Percentiles rank a stretch among this genome's conserved stretches.
Conservation (phyloP, 1,140 invertebrate species). For the Carposina sasakii region DNA sequence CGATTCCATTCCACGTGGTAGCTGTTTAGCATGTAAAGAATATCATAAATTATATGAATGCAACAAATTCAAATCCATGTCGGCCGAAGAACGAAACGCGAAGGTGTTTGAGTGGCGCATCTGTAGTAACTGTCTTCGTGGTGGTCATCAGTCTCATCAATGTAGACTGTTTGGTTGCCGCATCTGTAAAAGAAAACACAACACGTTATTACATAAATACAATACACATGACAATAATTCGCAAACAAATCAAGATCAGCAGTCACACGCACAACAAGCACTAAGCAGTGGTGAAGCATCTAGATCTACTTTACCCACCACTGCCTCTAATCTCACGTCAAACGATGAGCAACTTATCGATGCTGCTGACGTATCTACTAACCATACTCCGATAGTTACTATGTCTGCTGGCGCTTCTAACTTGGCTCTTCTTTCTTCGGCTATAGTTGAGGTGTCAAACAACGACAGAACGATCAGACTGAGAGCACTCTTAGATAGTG, state of each 20-base stretch:
- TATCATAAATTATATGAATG: neutral
- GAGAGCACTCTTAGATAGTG: neutral
- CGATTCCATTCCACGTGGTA: neutral
- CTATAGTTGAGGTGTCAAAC: conserved; percentile 1
- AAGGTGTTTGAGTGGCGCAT: neutral
- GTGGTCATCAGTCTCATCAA: neutral
- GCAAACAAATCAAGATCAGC: too few relatives aligned
- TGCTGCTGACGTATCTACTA: too few relatives aligned
- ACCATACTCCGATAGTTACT: too few relatives aligned
- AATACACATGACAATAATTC: too few relatives aligned
- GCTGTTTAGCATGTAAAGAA: conserved; percentile 2
- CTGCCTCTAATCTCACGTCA: too few relatives aligned
- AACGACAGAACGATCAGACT: neutral
- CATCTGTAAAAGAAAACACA: conserved; percentile 3
- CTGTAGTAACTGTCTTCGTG: conserved; percentile 2
- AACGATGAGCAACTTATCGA: too few relatives aligned
- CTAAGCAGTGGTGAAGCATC: too few relatives aligned
- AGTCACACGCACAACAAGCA: too few relatives aligned
- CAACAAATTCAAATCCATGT: neutral
- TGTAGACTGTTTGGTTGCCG: neutral
- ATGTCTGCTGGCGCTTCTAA: neutral
- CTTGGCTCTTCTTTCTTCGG: neutral
- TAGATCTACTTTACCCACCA: too few relatives aligned
- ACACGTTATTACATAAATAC: conserved; percentile 4
- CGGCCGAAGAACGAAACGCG: neutral